These are phyloP conservation scores for Saccopteryx bilineata DNA, from an alignment of 2,113 vertebrate species.

Conservation along the genomic window DNA sequence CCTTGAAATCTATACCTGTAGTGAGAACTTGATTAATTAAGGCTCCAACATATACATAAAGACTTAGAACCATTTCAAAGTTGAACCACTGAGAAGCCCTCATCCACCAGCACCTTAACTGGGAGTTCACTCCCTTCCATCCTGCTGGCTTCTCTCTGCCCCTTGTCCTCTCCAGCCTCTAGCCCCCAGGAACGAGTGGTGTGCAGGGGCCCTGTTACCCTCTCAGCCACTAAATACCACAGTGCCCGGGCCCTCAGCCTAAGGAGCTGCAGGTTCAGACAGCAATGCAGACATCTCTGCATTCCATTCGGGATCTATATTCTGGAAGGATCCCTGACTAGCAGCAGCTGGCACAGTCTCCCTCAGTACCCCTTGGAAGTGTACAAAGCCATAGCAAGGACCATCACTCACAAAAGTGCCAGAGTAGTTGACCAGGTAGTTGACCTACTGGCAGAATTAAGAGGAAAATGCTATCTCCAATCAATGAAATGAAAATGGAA, in stretches of 20 bases:
- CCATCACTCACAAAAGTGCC: neutral
- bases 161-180: neutral
- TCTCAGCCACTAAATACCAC: neutral
- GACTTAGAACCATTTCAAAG: neutral
- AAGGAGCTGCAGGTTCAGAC: neutral
- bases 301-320: neutral
- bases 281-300: neutral
- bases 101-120: neutral
- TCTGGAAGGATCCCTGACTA: neutral
- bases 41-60: neutral
- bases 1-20: slow-evolving; percentile 51
- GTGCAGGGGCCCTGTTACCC: neutral
- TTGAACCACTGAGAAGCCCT: neutral
- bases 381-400: neutral
- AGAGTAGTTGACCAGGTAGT: neutral
- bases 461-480: neutral
- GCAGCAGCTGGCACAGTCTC: neutral
- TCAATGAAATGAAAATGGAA: neutral
- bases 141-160: neutral
- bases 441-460: neutral
- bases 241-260: neutral
- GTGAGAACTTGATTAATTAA: slow-evolving; percentile 39
- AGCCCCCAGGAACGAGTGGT: neutral
- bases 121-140: neutral
- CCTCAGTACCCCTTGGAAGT: accelerated